Base-by-base conservation (phyloP, 2,888 invertebrate genomes). In the Xanthorhoe designata region DNA sequence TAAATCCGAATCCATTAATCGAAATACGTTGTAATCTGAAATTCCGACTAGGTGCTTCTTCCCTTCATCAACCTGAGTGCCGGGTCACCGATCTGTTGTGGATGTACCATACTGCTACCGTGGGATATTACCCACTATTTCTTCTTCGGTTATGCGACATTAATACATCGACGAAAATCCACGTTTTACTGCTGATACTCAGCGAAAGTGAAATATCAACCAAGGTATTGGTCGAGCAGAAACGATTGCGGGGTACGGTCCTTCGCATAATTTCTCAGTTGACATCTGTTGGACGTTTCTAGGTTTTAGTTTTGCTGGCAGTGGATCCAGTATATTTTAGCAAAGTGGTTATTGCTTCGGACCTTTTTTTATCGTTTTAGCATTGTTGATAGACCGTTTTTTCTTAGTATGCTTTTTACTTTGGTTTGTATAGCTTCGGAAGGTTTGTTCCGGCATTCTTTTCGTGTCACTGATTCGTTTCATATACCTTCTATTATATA, bases 61-160 rank as follows among this genome's bases (percentile, higher is more conserved):
- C 77, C 66, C 8, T 81, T 88, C 88, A 89, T 89, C 88, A 88
- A 81, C 74, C 76, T 80, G 83, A 90, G 89, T 89, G 87, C 80
- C 80, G 71, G 69, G 64, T 76, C 72, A 70, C 70, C 70, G 71
- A 19, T 62, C 45, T 35, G 35, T 17, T 49, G 47, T 35, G 5
- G 35, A 29, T 42, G 70, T 73, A 15, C 47, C 15, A 47, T 45
- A 45, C 45, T 45, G 45, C n/a, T 56, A 63, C 24, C 24, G 24
- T 52, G 55, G 60, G 62, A 58, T 70, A 70, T 69, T 53, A 29
- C 49, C 70, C 38, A 9, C 49, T 50, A 35, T 35, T 50, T 50
- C 18, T 13, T 50, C 51, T 51, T 77, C 77, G 78, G 17, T 76
- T 76, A 74, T 78, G 81, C 81, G 81, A 78, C 78, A 80, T 84